Evolutionary conservation across 2,797 vertebrate species (phyloP).

Genomic region (Helostoma temminkii): DNA sequence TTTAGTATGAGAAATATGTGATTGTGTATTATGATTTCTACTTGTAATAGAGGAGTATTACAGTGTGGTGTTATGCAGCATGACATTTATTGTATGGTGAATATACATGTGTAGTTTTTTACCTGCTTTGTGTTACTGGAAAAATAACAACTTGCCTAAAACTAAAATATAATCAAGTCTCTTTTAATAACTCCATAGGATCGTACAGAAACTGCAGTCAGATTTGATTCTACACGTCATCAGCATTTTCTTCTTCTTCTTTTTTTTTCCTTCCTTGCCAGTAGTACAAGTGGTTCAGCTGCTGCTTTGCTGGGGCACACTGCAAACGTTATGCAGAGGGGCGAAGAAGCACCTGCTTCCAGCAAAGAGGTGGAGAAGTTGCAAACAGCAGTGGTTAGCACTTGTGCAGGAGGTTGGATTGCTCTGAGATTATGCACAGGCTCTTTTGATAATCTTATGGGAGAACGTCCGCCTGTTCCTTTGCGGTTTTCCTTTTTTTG

Average conservation of each 20-base stretch:
- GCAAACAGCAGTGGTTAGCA: constrained; percentile 71
- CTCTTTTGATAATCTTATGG: constrained; percentile 45
- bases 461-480: constrained; percentile 21
- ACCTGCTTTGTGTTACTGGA: too few relatives aligned
- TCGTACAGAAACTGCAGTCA: constrained; percentile 43
- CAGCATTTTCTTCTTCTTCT: constrained; percentile 54
- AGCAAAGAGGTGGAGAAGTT: constrained; percentile 83
- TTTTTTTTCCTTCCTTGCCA: constrained; percentile 44
- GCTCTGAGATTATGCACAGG: constrained; percentile 54
- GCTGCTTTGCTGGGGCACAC: constrained; percentile 79
- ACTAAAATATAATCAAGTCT: not conserved
- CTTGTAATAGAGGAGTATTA: too few relatives aligned
- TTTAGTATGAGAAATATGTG: too few relatives aligned
- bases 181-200: constrained; percentile 8
- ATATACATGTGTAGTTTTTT: too few relatives aligned
- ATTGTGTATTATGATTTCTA: too few relatives aligned
- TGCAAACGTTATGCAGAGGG: constrained; percentile 78
- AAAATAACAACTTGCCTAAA: too few relatives aligned
- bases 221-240: constrained; percentile 77
- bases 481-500: constrained; percentile 32
- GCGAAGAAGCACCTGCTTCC: constrained; percentile 92
- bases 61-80: too few relatives aligned
- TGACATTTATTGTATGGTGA: too few relatives aligned
- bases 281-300: constrained; percentile 73
- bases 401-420: constrained; percentile 60